Conservation (phyloP, 2,888 invertebrate species). For the Leptopilina drosophilae region DNA sequence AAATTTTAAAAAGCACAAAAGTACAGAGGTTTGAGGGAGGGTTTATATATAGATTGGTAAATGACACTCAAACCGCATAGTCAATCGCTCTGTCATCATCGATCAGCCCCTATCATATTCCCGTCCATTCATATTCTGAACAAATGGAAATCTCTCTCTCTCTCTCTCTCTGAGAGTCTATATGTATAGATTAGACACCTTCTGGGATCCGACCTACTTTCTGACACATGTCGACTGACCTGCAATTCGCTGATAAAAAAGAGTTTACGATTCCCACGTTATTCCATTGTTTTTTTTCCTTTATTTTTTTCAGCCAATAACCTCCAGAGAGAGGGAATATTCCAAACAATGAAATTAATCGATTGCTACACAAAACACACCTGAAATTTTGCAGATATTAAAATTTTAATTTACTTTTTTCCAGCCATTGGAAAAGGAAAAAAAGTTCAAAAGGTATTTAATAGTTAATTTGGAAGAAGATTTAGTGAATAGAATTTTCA, state of each 20-base stretch:
- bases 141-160: conserved; percentile 35
- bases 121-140: conserved; percentile 40
- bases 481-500: too few relatives aligned
- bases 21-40: conserved; percentile 6
- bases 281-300: not conserved
- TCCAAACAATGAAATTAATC: conserved; percentile 8
- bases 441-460: not conserved
- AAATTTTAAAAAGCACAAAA: conserved; percentile 12
- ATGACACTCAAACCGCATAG: conserved; percentile 27
- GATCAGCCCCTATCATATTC: conserved; percentile 36
- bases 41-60: conserved; percentile 10
- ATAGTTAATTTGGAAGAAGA: too few relatives aligned
- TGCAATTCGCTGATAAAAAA: conserved; percentile 32
- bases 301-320: not conserved
- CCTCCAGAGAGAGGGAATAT: not conserved
- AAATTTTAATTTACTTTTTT: not conserved
- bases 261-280: conserved; percentile 23
- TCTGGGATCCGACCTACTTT: conserved; percentile 36
- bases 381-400: too few relatives aligned
- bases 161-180: conserved; percentile 17
- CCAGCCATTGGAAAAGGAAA: not conserved
- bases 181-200: conserved; percentile 32
- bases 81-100: conserved; percentile 40
- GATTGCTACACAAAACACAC: not conserved
- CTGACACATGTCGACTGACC: conserved; percentile 33